A percentile compares a stretch with the other conserved stretches of the same genome.
Evolutionary conservation across 2,113 vertebrate genomes (phyloP).

Genomic region (Sebastes fasciatus): DNA sequence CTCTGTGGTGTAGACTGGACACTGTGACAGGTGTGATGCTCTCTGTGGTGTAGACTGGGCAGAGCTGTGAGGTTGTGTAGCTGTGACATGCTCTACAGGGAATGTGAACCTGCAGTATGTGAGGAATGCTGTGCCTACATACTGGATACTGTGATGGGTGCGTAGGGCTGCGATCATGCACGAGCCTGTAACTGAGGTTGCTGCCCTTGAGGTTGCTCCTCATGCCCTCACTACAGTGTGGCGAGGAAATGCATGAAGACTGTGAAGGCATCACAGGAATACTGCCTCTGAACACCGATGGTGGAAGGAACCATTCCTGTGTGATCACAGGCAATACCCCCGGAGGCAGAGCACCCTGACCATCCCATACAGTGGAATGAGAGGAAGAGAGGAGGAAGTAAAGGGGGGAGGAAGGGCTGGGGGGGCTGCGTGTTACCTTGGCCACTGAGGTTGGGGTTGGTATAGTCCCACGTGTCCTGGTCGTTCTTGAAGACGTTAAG

Average conservation of each 20-base stretch:
- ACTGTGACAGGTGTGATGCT: no score
- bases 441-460: slow-evolving; percentile 93
- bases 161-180: slow-evolving; percentile 65
- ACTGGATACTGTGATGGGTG: slow-evolving; percentile 42
- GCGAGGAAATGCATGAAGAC: slow-evolving; percentile 69
- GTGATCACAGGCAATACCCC: slow-evolving; percentile 68
- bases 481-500: slow-evolving; percentile 98
- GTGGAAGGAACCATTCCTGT: slow-evolving; percentile 4
- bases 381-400: slow-evolving; percentile 67
- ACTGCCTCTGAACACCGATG: slow-evolving; percentile 59
- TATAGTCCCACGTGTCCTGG: slow-evolving; percentile 98
- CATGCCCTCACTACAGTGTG: slow-evolving; percentile 80
- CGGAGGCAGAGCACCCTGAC: slow-evolving; percentile 66
- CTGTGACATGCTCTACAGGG: slow-evolving; percentile 76
- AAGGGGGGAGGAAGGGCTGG: slow-evolving; percentile 13
- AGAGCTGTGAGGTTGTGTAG: slow-evolving; percentile 60
- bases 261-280: slow-evolving; percentile 69
- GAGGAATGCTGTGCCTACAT: slow-evolving; percentile 37
- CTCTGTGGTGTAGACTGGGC: slow-evolving; percentile 28
- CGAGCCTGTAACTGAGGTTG: slow-evolving; percentile 42
- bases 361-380: slow-evolving; percentile 86
- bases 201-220: slow-evolving; percentile 77
- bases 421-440: slow-evolving; percentile 88
- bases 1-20: no score
- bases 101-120: slow-evolving; percentile 55